These are phyloP conservation scores for Taeniopygia guttata DNA, from an alignment of 2,797 vertebrate species.

Conservation along the genomic window DNA sequence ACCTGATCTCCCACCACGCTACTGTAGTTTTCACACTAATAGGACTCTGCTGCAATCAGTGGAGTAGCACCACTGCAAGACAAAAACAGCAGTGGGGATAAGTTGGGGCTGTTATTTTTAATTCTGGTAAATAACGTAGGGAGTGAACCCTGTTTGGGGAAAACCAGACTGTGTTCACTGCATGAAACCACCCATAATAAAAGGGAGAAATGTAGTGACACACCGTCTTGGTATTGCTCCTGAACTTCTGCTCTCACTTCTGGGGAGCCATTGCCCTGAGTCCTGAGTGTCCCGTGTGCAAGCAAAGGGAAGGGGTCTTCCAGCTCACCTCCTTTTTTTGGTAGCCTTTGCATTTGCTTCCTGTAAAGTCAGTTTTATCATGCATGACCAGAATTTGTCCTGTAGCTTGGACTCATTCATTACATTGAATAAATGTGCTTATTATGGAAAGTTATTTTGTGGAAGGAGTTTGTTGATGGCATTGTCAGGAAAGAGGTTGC, in stretches of 20 bases:
- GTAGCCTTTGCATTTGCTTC: not conserved
- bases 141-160: not conserved
- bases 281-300: fast-evolving
- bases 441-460: not conserved
- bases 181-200: not conserved
- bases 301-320: not conserved
- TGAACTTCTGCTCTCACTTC: not conserved
- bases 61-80: not conserved
- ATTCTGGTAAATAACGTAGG: not conserved
- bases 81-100: not conserved
- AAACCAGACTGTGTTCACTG: not conserved
- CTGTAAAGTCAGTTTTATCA: not conserved
- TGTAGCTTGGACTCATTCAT: not conserved
- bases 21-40: slow-evolving; percentile 17
- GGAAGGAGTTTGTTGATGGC: not conserved
- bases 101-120: not conserved
- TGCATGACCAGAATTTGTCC: not conserved
- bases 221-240: not conserved
- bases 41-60: not conserved
- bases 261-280: not conserved
- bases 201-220: not conserved
- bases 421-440: not conserved
- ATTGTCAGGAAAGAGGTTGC: not conserved
- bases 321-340: not conserved
- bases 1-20: slow-evolving; percentile 1